These are phyloP conservation scores for Atractosteus spatula DNA, from an alignment of 2,113 vertebrate species.

Conservation along the genomic window DNA sequence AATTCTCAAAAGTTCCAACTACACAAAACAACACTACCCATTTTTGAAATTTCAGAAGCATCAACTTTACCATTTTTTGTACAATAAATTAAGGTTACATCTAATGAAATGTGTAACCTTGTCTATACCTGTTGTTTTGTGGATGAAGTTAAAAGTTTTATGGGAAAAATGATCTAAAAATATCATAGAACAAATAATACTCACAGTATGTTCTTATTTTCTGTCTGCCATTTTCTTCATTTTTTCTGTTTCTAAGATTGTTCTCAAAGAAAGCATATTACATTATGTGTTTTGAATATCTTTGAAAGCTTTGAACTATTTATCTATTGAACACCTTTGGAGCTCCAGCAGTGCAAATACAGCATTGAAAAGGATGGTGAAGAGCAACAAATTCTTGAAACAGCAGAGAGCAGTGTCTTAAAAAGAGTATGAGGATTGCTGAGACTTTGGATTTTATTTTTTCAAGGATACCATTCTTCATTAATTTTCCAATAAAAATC, in stretches of 20 bases:
- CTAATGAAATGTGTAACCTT: too few relatives aligned
- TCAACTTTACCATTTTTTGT: constrained; percentile 9
- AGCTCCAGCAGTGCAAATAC: constrained; percentile 30
- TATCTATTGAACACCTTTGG: constrained; percentile 30
- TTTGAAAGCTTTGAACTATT: constrained; percentile 31
- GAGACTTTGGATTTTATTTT: constrained; percentile 17
- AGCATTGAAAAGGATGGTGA: constrained; percentile 15
- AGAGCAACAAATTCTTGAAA: neutral
- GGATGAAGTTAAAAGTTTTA: neutral
- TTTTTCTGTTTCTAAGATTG: constrained; percentile 17
- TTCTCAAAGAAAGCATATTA: constrained; percentile 25
- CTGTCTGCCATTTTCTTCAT: neutral
- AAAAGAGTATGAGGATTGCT: constrained; percentile 25
- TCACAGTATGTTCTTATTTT: too few relatives aligned
- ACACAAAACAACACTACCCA: constrained; percentile 12
- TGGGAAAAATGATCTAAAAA: constrained; percentile 9
- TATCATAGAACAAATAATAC: neutral
- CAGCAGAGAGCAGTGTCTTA: constrained; percentile 1
- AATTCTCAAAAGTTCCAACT: constrained; percentile 21
- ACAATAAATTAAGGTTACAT: too few relatives aligned
- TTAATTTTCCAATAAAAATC: constrained; percentile 20
- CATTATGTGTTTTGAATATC: constrained; percentile 21
- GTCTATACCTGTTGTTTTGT: neutral
- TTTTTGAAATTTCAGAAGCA: constrained; percentile 21
- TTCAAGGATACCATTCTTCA: constrained; percentile 21